Percentiles rank a stretch among this genome's conserved stretches.
Conservation (phyloP, 2,113 vertebrate species). For the Leucoraja erinaceus region DNA sequence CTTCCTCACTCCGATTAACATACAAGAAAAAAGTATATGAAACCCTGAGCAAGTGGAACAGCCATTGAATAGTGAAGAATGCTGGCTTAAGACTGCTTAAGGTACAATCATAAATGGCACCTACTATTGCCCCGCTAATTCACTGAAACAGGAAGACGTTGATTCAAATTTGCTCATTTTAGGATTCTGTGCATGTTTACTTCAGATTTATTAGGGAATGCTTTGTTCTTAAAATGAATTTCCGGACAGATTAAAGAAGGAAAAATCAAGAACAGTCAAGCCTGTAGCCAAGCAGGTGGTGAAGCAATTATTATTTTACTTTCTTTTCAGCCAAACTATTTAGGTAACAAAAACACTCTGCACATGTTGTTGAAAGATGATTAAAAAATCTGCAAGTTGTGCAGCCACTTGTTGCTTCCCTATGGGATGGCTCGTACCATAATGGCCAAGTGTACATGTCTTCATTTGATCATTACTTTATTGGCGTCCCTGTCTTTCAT, state of each 20-base stretch:
- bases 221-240: slow-evolving; percentile 60
- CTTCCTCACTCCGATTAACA: neutral
- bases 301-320: slow-evolving; percentile 58
- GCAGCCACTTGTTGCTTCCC: slow-evolving; percentile 31
- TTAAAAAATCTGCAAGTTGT: slow-evolving; percentile 42
- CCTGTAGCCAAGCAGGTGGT: slow-evolving; percentile 71
- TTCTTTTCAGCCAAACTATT: slow-evolving; percentile 49
- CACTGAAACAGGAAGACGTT: neutral
- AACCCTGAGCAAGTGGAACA: neutral
- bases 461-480: slow-evolving; percentile 52
- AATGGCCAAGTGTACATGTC: slow-evolving; percentile 68
- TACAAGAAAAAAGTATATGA: slow-evolving; percentile 2
- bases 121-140: neutral
- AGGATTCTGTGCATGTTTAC: slow-evolving; percentile 14
- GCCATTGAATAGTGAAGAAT: neutral
- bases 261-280: slow-evolving; percentile 68
- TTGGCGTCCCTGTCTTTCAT: slow-evolving; percentile 72
- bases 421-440: slow-evolving; percentile 58
- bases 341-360: slow-evolving; percentile 58
- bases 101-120: neutral
- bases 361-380: slow-evolving; percentile 47
- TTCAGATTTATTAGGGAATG: slow-evolving; percentile 28
- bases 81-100: no score
- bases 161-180: neutral
- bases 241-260: slow-evolving; percentile 68